Evolutionary conservation across 2,888 invertebrate genomes (phyloP), one percentile per base, ranked within the genome.

Genomic region (Gandaritis pyraliata): DNA sequence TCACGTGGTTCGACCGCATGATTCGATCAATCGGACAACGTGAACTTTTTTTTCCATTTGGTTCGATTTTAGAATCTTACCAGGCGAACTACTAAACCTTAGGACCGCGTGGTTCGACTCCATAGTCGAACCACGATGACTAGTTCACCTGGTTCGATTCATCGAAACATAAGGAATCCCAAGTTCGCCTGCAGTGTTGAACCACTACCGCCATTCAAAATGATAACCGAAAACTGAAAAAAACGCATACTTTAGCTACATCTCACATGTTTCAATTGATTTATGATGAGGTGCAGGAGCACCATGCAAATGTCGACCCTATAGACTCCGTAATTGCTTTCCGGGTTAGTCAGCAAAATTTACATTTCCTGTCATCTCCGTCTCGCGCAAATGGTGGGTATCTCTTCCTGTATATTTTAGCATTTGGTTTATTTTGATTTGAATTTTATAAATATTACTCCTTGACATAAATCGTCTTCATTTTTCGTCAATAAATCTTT

Each of bases 251-350:
- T 11, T 33, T 41, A 16, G 10, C 33, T n/a, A n/a, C 59, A 59
- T 38, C 48, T 55, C 52, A 48, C 49, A 55, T 51, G 29, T 58
- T 56, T 39, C 41, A 60, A 74, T 76, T 75, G 80, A 80, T 78
- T 81, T 80, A 79, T 76, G 76, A 73, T 68, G 75, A 69, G 72
- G 69, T 72, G 71, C 69, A 73, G 71, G 74, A 76, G 77, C 74
- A 72, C 61, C 56, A 69, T 61, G 66, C 72, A 73, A 73, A 72
- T 73, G 73, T 64, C 71, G 65, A 69, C 73, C 72, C 72, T 72
- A n/a, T n/a, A 78, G 72, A 72, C 73, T 71, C 72, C 60, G 75
- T 83, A 83, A 83, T 83, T 82, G 81, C 80, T 83, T 83, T 78
- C 77, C 77, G 77, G 75, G 74, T 79, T 82, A 82, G 75, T 80